Percentiles rank a stretch among this genome's conserved stretches.
These are phyloP conservation scores for Sebastes goodei DNA, from an alignment of 2,797 vertebrate species.

Conservation along the genomic window DNA sequence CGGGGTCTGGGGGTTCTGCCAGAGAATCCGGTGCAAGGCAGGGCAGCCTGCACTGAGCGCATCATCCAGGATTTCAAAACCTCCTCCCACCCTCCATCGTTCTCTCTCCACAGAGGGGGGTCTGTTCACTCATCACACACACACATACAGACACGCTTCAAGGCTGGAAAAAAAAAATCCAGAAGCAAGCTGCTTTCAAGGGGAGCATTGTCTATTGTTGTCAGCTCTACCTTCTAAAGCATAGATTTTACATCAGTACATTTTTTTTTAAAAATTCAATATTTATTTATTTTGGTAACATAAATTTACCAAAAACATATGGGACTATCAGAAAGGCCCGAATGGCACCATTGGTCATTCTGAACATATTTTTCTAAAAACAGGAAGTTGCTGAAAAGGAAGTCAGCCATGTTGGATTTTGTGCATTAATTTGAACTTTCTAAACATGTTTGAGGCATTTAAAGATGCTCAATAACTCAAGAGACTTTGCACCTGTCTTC, in stretches of 20 bases:
- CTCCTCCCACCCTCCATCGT: constrained; percentile 34
- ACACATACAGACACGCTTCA: background rate
- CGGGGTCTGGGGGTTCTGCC: background rate
- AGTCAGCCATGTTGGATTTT: background rate
- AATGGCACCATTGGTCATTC: background rate
- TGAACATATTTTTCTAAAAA: background rate
- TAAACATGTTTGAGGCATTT: background rate
- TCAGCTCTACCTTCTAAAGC: constrained; percentile 11
- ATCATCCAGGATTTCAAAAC: constrained; percentile 58
- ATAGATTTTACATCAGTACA: background rate
- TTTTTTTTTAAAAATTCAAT: too few species aligned
- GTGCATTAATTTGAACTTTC: background rate
- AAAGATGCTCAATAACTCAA: background rate
- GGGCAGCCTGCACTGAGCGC: constrained; percentile 40
- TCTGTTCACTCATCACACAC: constrained; percentile 41
- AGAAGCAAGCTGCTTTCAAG: constrained; percentile 8
- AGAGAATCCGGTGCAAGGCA: constrained; percentile 56
- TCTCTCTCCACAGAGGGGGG: constrained; percentile 46
- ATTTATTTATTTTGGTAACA: background rate
- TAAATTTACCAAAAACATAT: background rate
- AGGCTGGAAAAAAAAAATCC: background rate
- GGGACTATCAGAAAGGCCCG: background rate
- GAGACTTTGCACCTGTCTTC: background rate
- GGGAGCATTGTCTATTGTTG: constrained; percentile 7
- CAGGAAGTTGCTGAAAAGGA: background rate